phyloP scores from a whole-genome alignment of 2,888 invertebrate species.

The Timandra comae region DNA sequence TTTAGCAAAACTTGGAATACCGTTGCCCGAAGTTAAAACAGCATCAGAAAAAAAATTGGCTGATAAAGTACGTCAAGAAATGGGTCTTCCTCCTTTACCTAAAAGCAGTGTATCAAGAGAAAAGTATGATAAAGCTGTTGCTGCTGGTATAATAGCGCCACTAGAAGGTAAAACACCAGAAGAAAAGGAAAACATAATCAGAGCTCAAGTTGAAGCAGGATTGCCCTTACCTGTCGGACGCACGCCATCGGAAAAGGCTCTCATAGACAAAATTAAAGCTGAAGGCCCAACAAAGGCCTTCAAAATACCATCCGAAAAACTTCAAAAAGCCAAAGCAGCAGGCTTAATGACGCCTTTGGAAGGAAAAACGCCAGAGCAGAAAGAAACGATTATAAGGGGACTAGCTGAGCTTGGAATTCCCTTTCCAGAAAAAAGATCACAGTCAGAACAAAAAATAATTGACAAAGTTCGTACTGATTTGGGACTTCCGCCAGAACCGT shows the following conservation, averaged over 20 bases:
- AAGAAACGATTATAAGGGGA: conserved; percentile 25
- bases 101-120: conserved; percentile 13
- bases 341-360: conserved; percentile 24
- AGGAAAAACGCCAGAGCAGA: conserved; percentile 23
- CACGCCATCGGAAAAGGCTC: conserved; percentile 11
- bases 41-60: conserved; percentile 16
- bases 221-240: conserved; percentile 20
- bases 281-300: not conserved
- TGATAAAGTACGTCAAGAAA: conserved; percentile 2
- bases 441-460: conserved; percentile 4
- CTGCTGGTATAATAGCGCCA: conserved; percentile 26
- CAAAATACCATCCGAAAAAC: conserved; percentile 17
- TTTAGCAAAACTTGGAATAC: conserved; percentile 21
- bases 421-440: conserved; percentile 14
- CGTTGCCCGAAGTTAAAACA: conserved; percentile 22
- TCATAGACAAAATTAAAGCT: not conserved
- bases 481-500: conserved; percentile 18
- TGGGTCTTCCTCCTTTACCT: conserved; percentile 29
- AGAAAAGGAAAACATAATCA: conserved; percentile 22
- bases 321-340: conserved; percentile 20
- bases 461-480: conserved; percentile 7
- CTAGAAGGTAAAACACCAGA: conserved; percentile 26
- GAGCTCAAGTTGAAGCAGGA: conserved; percentile 17
- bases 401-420: conserved; percentile 23
- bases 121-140: conserved; percentile 25